These are phyloP conservation scores for Drosophila barbarae DNA, from an alignment of 2,888 invertebrate genomes.

Conservation along the genomic window DNA sequence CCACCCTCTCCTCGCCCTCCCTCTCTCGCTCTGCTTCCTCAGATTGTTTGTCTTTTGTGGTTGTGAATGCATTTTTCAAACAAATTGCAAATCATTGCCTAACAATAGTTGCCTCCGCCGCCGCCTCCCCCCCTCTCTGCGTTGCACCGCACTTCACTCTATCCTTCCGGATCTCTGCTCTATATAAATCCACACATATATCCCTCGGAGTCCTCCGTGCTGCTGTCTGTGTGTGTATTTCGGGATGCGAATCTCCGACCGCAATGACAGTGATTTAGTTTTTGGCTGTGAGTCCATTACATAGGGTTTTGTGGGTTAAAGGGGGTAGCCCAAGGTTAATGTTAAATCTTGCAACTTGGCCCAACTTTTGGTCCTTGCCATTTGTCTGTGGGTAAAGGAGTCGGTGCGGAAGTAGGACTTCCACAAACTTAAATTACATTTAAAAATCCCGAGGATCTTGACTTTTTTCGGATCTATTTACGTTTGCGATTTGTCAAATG, in stretches of 20 bases:
- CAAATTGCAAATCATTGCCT: conserved; percentile 76
- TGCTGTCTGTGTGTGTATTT: conserved; percentile 25
- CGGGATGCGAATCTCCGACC: conserved; percentile 57
- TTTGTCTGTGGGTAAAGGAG: conserved; percentile 26
- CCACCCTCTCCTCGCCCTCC: conserved; percentile 6
- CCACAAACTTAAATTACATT: conserved; percentile 38
- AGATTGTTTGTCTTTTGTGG: conserved; percentile 68
- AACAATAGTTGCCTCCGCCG: conserved; percentile 62
- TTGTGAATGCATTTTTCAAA: conserved; percentile 75
- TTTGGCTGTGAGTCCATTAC: conserved; percentile 69
- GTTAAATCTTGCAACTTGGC: conserved; percentile 29
- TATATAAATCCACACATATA: conserved; percentile 6
- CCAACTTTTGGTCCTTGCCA: conserved; percentile 25
- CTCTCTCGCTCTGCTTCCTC: neutral
- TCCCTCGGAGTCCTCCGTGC: neutral
- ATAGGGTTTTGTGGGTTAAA: conserved; percentile 38
- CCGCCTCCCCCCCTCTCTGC: conserved; percentile 46
- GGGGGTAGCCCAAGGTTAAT: conserved; percentile 38
- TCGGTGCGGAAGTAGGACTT: conserved; percentile 2
- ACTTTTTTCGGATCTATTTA: conserved; percentile 34
- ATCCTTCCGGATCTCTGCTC: conserved; percentile 6
- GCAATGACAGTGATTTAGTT: conserved; percentile 72
- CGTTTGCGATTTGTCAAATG: conserved; percentile 43
- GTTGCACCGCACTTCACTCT: neutral
- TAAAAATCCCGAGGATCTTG: conserved; percentile 18